A percentile compares a stretch with the other conserved stretches of the same genome.
Conservation (phyloP, 2,888 invertebrate genomes). For the Chaitophorus viminalis region DNA sequence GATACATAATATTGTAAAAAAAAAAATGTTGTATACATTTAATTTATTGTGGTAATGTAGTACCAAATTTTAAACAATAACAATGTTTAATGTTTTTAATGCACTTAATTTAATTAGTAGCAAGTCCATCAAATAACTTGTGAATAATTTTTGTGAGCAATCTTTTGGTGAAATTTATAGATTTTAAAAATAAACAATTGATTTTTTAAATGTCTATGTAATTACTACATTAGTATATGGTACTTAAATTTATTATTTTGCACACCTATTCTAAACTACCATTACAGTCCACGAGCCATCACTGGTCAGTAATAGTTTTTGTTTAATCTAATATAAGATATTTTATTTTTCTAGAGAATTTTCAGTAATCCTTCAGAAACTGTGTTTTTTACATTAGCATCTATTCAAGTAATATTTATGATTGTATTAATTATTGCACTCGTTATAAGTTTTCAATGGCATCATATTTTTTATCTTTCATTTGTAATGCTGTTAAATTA, state of each 20-base stretch:
- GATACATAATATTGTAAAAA: too few relatives aligned
- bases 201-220: too few relatives aligned
- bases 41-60: too few relatives aligned
- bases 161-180: too few relatives aligned
- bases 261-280: neutral
- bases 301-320: neutral
- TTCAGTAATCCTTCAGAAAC: constrained; percentile 59
- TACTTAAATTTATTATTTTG: neutral
- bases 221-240: too few relatives aligned
- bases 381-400: constrained; percentile 54
- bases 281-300: neutral
- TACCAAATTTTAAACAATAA: too few relatives aligned
- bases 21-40: too few relatives aligned
- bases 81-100: too few relatives aligned
- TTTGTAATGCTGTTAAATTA: constrained; percentile 55
- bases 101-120: too few relatives aligned
- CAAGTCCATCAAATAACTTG: too few relatives aligned
- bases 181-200: too few relatives aligned
- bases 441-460: constrained; percentile 56
- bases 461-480: constrained; percentile 55
- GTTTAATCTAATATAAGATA: neutral
- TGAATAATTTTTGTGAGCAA: too few relatives aligned
- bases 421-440: constrained; percentile 40
- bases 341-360: constrained; percentile 36
- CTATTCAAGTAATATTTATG: constrained; percentile 51